phyloP scores from a whole-genome alignment of 2,113 vertebrate species.

The Columba livia region DNA sequence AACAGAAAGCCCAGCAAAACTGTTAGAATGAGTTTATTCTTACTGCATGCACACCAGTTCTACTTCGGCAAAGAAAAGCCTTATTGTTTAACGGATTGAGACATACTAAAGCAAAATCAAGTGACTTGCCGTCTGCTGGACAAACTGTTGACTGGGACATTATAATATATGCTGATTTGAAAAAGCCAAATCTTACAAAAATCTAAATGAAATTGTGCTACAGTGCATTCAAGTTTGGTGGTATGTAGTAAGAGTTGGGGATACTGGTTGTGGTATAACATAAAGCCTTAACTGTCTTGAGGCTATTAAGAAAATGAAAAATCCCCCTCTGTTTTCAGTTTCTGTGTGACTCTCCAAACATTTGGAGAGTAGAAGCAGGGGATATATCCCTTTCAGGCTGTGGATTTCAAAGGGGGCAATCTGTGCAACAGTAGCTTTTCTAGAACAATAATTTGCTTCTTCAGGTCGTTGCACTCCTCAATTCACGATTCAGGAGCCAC shows the following conservation, averaged over 20 bases:
- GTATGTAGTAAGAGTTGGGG: neutral
- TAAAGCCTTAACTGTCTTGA: neutral
- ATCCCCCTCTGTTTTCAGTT: neutral
- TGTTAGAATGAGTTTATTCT: constrained; percentile 36
- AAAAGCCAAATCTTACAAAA: constrained; percentile 7
- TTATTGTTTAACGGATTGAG: constrained; percentile 41
- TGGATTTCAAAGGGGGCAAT: neutral
- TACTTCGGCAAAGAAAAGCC: constrained; percentile 35
- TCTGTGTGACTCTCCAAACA: neutral
- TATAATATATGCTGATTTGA: constrained; percentile 21
- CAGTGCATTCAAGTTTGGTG: neutral
- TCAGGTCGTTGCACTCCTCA: neutral
- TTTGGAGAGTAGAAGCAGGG: neutral
- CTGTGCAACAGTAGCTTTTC: neutral
- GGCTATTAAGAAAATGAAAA: neutral
- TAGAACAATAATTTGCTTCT: neutral
- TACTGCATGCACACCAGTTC: neutral
- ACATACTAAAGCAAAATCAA: constrained; percentile 30
- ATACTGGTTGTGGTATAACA: neutral
- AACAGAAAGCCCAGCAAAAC: constrained; percentile 7
- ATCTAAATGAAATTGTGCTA: neutral
- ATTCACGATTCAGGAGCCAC: neutral
- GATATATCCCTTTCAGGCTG: neutral
- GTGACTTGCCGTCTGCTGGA: constrained; percentile 4
- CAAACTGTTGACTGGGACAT: constrained; percentile 11